Evolutionary conservation across 2,888 invertebrate species (phyloP).

Genomic region (Dryocosmus kuriphilus): DNA sequence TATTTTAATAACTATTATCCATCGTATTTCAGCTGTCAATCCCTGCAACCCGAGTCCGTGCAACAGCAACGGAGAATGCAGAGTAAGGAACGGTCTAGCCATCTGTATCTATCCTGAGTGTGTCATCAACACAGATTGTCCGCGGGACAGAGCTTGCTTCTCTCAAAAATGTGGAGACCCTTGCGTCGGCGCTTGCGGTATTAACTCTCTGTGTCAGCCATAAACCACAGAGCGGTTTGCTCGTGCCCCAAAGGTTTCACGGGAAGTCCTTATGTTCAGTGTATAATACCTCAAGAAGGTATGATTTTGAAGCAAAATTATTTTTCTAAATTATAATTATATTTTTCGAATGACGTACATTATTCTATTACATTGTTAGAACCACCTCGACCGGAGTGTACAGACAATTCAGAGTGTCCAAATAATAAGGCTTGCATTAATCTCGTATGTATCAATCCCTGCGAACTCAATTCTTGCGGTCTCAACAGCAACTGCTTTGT

Average conservation of each 20-base stretch:
- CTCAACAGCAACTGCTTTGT: constrained; percentile 88
- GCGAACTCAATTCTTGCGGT: constrained; percentile 86
- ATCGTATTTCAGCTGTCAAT: constrained; percentile 74
- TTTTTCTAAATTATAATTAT: not conserved
- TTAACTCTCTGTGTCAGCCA: constrained; percentile 89
- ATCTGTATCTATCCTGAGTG: constrained; percentile 92
- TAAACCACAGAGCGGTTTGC: constrained; percentile 91
- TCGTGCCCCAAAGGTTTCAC: constrained; percentile 88
- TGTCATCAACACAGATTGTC: constrained; percentile 92
- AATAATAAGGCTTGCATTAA: constrained; percentile 91
- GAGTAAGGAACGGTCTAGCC: constrained; percentile 84
- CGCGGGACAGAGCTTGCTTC: constrained; percentile 89
- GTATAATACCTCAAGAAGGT: constrained; percentile 77
- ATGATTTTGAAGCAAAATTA: not conserved
- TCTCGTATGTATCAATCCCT: constrained; percentile 86
- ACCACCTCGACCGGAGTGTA: constrained; percentile 86
- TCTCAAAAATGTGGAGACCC: constrained; percentile 91
- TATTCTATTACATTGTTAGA: constrained; percentile 41
- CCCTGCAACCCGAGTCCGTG: constrained; percentile 93
- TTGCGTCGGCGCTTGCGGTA: constrained; percentile 89
- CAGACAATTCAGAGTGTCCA: constrained; percentile 87
- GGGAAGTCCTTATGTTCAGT: constrained; percentile 88
- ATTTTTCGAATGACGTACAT: not conserved
- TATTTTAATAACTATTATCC: not conserved
- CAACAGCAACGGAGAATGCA: constrained; percentile 89